A percentile compares a stretch with the other conserved stretches of the same genome.
Evolutionary conservation across 2,888 invertebrate genomes (phyloP).

Genomic region (Trichopoda pennipes): DNA sequence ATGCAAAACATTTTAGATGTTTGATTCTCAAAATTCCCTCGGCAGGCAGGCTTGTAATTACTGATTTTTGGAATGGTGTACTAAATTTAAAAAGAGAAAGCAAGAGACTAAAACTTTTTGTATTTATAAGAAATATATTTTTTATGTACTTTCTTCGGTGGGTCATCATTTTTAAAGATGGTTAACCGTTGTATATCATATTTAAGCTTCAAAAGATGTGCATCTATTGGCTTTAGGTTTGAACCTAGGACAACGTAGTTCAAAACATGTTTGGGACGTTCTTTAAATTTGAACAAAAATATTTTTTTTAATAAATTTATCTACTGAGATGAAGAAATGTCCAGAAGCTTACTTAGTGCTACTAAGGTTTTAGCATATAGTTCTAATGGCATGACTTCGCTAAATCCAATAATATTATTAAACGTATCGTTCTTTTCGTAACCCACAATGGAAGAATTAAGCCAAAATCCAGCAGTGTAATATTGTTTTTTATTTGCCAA

Average conservation of each 20-base stretch:
- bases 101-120: too few relatives aligned
- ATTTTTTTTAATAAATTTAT: too few relatives aligned
- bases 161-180: slow-evolving; percentile 31
- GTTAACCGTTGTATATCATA: slow-evolving; percentile 69
- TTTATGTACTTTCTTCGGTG: slow-evolving; percentile 55
- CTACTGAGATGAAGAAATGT: too few relatives aligned
- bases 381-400: slow-evolving; percentile 67
- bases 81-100: slow-evolving; percentile 16
- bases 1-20: slow-evolving; percentile 71
- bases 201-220: slow-evolving; percentile 70
- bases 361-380: slow-evolving; percentile 74
- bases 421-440: slow-evolving; percentile 43
- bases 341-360: slow-evolving; percentile 72
- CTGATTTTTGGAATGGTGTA: neutral
- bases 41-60: slow-evolving; percentile 74
- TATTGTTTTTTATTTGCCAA: slow-evolving; percentile 69
- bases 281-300: slow-evolving; percentile 20
- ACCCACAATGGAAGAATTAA: slow-evolving; percentile 70
- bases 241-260: slow-evolving; percentile 69
- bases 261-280: slow-evolving; percentile 71
- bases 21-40: slow-evolving; percentile 71
- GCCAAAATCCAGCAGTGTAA: slow-evolving; percentile 72
- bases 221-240: slow-evolving; percentile 64
- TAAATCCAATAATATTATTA: slow-evolving; percentile 51
- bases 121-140: neutral